phyloP scores from a whole-genome alignment of 2,888 invertebrate genomes.

The Morinoia aosen region DNA sequence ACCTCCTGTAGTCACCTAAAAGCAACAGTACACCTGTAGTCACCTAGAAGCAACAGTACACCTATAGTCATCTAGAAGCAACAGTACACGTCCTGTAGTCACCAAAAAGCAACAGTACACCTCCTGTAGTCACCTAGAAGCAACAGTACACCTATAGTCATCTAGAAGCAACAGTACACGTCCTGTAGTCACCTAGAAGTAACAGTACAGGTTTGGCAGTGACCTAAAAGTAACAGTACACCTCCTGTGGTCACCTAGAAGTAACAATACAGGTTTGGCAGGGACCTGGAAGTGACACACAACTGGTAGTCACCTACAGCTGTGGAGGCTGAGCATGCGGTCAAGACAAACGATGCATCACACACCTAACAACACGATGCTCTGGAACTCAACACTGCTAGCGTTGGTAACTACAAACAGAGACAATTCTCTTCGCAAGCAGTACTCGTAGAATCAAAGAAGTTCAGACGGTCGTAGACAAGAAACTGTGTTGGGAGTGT shows the following conservation, averaged over 20 bases:
- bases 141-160: no score
- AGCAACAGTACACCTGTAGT: no score
- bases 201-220: no score
- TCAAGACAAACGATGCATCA: neutral
- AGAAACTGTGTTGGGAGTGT: neutral
- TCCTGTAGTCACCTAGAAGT: neutral
- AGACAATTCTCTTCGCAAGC: neutral
- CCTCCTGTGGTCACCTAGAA: neutral
- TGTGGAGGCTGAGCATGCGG: neutral
- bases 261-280: no score
- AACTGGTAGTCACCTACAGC: neutral
- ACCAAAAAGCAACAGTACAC: no score
- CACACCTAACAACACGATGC: neutral
- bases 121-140: no score
- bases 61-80: no score
- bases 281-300: no score
- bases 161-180: neutral
- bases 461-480: neutral
- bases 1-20: no score
- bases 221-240: neutral
- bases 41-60: no score
- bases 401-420: neutral
- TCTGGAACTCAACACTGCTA: neutral
- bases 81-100: neutral
- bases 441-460: neutral